These are phyloP conservation scores for Nomada fucata DNA, from an alignment of 2,888 invertebrate species.

Conservation along the genomic window DNA sequence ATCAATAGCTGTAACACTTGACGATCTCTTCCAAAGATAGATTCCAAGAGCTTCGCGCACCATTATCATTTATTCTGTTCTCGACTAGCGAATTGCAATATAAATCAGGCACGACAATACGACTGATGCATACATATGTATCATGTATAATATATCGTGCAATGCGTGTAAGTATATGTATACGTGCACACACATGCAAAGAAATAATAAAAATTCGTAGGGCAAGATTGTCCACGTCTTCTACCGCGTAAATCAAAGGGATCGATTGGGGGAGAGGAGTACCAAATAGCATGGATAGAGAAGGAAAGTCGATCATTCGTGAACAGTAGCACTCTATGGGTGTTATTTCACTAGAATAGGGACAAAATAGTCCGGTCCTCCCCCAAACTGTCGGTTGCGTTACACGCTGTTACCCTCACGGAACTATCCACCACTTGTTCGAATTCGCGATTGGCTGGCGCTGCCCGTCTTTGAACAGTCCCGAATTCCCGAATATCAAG, in stretches of 20 bases:
- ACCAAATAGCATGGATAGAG: slow-evolving; percentile 11
- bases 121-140: no score
- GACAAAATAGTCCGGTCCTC: slow-evolving; percentile 35
- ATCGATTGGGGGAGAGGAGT: background rate
- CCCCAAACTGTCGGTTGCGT: slow-evolving; percentile 37
- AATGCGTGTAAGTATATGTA: no score
- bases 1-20: no score
- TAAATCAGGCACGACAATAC: background rate
- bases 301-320: slow-evolving; percentile 38
- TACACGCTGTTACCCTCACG: slow-evolving; percentile 41
- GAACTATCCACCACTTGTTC: slow-evolving; percentile 17
- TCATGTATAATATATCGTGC: no score
- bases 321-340: slow-evolving; percentile 46
- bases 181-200: no score
- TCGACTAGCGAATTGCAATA: slow-evolving; percentile 1
- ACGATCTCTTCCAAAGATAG: no score
- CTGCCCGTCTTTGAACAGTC: background rate
- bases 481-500: background rate
- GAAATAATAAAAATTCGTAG: background rate
- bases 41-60: no score
- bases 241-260: slow-evolving; percentile 25
- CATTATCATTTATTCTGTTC: background rate
- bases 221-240: slow-evolving; percentile 15
- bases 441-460: slow-evolving; percentile 20
- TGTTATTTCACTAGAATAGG: slow-evolving; percentile 43